These are phyloP conservation scores for Nemoura dubitans DNA, from an alignment of 2,888 invertebrate genomes.

Conservation along the genomic window DNA sequence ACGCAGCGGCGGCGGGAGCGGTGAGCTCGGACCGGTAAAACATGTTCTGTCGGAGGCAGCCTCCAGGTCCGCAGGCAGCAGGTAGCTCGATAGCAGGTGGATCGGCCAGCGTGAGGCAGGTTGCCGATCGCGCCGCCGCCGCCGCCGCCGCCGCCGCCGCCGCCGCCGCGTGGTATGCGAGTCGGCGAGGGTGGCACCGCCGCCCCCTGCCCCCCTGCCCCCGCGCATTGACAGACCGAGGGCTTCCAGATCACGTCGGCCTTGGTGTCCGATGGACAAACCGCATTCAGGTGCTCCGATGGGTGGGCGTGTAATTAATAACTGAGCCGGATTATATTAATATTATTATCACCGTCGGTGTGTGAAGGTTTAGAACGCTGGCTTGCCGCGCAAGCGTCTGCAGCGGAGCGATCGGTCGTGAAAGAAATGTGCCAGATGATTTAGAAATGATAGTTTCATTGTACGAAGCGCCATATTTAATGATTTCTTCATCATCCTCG, in stretches of 20 bases:
- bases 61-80: background rate
- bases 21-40: conserved; percentile 5
- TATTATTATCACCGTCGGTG: background rate
- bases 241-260: conserved; percentile 25
- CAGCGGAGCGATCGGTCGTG: too few relatives aligned
- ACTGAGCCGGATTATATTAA: background rate
- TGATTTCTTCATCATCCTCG: background rate
- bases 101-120: conserved; percentile 1
- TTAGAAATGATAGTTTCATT: background rate
- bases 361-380: background rate
- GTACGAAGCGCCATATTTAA: background rate
- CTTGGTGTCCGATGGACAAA: conserved; percentile 18
- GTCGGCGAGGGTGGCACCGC: conserved; percentile 19
- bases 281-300: background rate
- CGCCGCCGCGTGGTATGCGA: background rate
- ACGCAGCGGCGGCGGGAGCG: background rate
- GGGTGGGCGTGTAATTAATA: conserved; percentile 12
- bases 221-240: conserved; percentile 12
- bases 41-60: background rate
- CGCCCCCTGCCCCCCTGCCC: background rate
- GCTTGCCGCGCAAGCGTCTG: too few relatives aligned
- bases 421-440: background rate
- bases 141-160: conserved; percentile 16
- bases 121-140: background rate
- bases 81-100: conserved; percentile 26